Conservation (phyloP, 2,888 invertebrate genomes). For the Spodoptera picta region DNA sequence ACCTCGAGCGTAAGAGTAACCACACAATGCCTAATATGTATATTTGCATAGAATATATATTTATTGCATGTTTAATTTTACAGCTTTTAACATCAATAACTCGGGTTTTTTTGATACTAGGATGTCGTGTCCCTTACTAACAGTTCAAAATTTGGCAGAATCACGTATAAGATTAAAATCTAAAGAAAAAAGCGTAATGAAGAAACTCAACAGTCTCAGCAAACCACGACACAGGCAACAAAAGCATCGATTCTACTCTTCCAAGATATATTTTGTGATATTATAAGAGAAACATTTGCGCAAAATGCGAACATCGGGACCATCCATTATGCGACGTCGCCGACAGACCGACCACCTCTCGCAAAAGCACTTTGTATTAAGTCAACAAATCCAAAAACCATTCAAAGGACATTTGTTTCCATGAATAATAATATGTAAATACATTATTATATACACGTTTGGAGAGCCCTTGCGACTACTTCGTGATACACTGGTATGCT, state of each 20-base stretch:
- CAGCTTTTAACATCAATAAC: too few relatives aligned
- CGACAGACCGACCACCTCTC: constrained; percentile 80
- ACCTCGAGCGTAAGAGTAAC: constrained; percentile 4
- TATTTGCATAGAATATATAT: background rate
- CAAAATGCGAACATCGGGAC: constrained; percentile 74
- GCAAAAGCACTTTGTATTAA: constrained; percentile 85
- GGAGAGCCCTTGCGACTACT: constrained; percentile 53
- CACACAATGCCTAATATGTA: constrained; percentile 1
- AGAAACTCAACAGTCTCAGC: constrained; percentile 38
- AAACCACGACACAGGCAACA: constrained; percentile 54
- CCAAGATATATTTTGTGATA: constrained; percentile 66
- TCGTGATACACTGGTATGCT: constrained; percentile 45
- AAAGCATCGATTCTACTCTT: constrained; percentile 56
- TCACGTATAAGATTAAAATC: constrained; percentile 32
- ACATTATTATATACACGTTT: constrained; percentile 73
- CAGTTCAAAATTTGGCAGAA: constrained; percentile 5
- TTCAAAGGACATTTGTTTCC: constrained; percentile 85
- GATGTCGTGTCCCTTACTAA: background rate
- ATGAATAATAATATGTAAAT: constrained; percentile 86
- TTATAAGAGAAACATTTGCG: constrained; percentile 80
- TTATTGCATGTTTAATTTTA: background rate
- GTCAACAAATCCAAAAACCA: constrained; percentile 86
- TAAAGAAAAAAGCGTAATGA: constrained; percentile 25
- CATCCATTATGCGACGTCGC: constrained; percentile 78
- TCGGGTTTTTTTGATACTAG: background rate